Conservation (phyloP, 1,140 invertebrate genomes). For the Aphelinus atriplicis region DNA sequence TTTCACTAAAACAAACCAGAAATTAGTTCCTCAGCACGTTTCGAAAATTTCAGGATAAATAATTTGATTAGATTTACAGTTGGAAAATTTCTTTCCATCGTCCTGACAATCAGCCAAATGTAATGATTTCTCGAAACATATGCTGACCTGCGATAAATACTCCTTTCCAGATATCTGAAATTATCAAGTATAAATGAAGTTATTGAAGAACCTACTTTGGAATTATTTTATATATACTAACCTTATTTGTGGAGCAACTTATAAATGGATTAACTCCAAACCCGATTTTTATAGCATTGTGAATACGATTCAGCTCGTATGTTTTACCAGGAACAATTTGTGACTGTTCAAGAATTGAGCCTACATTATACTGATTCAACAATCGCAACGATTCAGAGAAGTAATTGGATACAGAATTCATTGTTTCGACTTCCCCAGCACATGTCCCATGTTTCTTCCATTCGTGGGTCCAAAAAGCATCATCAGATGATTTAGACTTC, state of each 20-base stretch:
- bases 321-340: not conserved
- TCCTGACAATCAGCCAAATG: not conserved
- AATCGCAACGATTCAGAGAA: not conserved
- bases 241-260: not conserved
- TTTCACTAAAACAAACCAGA: too few species aligned
- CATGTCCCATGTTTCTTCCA: conserved; percentile 6
- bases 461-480: not conserved
- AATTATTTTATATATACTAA: not conserved
- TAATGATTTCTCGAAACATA: conserved; percentile 7
- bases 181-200: not conserved
- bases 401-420: not conserved
- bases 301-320: not conserved
- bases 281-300: not conserved
- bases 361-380: not conserved
- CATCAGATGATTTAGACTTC: not conserved
- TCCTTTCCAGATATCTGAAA: conserved; percentile 2
- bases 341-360: not conserved
- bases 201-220: too few species aligned
- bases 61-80: too few species aligned
- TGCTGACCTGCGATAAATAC: not conserved
- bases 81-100: too few species aligned
- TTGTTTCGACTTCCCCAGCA: not conserved
- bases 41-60: too few species aligned
- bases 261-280: too few species aligned
- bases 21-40: too few species aligned